These are phyloP conservation scores for Nephila pilipes DNA, from an alignment of 1,140 invertebrate genomes.

Conservation along the genomic window DNA sequence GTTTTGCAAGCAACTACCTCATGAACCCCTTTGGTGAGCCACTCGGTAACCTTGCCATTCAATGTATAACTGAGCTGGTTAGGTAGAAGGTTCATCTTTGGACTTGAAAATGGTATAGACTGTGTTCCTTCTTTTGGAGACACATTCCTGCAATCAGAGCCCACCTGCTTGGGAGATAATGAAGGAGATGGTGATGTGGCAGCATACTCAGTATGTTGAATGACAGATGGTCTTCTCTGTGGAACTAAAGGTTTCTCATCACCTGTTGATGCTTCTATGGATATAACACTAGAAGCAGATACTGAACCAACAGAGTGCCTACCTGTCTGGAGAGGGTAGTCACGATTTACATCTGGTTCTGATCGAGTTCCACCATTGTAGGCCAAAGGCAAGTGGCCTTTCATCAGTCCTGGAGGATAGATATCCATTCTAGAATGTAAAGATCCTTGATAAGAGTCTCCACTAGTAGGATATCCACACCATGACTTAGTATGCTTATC, in stretches of 20 bases:
- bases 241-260: constrained; percentile 51
- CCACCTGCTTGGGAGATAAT: constrained; percentile 26
- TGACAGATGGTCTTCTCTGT: constrained; percentile 78
- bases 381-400: constrained; percentile 6
- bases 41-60: constrained; percentile 72
- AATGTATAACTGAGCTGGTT: constrained; percentile 48
- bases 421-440: constrained; percentile 23
- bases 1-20: constrained; percentile 75
- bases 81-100: constrained; percentile 64
- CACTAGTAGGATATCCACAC: constrained; percentile 57
- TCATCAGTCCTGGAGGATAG: background rate
- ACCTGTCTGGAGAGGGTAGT: constrained; percentile 29
- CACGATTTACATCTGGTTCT: constrained; percentile 48
- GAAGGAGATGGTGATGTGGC: constrained; percentile 73
- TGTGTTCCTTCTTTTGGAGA: background rate
- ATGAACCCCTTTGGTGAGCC: constrained; percentile 71
- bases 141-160: constrained; percentile 17
- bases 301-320: constrained; percentile 49
- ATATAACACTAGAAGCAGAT: constrained; percentile 56
- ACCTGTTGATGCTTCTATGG: background rate
- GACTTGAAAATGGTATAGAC: constrained; percentile 31
- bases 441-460: constrained; percentile 40
- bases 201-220: constrained; percentile 77
- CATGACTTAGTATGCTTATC: constrained; percentile 40
- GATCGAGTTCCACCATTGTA: constrained; percentile 53